phyloP scores from a whole-genome alignment of 2,888 invertebrate species.

The Cosmopolites sordidus region DNA sequence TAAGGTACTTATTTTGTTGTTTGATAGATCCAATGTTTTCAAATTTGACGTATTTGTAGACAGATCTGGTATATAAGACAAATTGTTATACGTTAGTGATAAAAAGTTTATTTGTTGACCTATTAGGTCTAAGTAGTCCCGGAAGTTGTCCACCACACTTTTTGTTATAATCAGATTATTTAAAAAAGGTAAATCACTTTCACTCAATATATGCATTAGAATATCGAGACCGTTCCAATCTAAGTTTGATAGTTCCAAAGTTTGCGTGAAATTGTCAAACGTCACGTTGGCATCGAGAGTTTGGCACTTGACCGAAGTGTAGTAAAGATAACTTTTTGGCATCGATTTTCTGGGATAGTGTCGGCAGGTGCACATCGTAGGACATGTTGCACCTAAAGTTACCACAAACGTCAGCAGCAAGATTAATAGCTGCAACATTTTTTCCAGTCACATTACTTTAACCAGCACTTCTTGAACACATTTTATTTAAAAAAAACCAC shows the following conservation, averaged over 20 bases:
- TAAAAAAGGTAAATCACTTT: slow-evolving; percentile 28
- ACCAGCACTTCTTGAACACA: slow-evolving; percentile 5
- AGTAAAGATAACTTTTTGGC: slow-evolving; percentile 27
- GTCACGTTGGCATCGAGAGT: slow-evolving; percentile 9
- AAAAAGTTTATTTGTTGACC: slow-evolving; percentile 14
- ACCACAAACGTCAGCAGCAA: slow-evolving; percentile 39
- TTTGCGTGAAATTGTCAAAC: slow-evolving; percentile 30
- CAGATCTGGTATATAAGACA: slow-evolving; percentile 31
- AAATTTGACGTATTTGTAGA: slow-evolving; percentile 44
- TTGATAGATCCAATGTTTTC: slow-evolving; percentile 54
- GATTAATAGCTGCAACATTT: slow-evolving; percentile 41
- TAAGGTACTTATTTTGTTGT: slow-evolving; percentile 54
- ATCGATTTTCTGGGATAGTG: slow-evolving; percentile 32
- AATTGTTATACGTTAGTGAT: slow-evolving; percentile 31
- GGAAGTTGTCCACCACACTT: slow-evolving; percentile 27
- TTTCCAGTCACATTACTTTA: slow-evolving; percentile 24
- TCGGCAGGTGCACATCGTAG: slow-evolving; percentile 40
- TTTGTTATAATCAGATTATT: slow-evolving; percentile 27
- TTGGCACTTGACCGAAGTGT: slow-evolving; percentile 22
- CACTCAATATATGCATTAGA: slow-evolving; percentile 24
- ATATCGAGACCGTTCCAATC: slow-evolving; percentile 24
- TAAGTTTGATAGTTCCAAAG: slow-evolving; percentile 29
- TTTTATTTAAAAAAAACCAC: slow-evolving; percentile 4
- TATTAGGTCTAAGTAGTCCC: slow-evolving; percentile 27
- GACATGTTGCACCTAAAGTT: slow-evolving; percentile 38